A percentile compares a stretch with the other conserved stretches of the same genome.
Evolutionary conservation across 92 coral and sea anemone species (phyloP).

Genomic region (Zoanthus sansibaricus): DNA sequence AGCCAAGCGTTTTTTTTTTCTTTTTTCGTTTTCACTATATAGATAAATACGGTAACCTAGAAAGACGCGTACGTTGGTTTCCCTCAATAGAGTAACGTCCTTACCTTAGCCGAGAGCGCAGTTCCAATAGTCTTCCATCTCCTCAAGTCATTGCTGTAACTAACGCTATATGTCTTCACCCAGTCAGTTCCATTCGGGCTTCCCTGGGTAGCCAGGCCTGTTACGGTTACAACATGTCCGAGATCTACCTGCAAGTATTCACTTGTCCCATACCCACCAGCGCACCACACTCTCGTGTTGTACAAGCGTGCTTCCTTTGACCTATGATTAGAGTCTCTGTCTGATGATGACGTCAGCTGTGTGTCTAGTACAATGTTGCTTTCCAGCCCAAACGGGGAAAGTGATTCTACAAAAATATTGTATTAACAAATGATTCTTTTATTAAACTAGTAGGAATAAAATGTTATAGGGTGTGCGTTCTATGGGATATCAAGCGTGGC

Average conservation of each 20-base stretch:
- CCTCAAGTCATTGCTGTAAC: neutral
- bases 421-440: too few relatives aligned
- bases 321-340: neutral
- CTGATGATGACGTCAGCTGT: neutral
- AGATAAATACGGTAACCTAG: too few relatives aligned
- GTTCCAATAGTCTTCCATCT: neutral
- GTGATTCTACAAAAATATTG: neutral
- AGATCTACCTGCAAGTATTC: slow-evolving; percentile 21
- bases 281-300: slow-evolving; percentile 20
- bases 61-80: too few relatives aligned
- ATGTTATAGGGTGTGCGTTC: too few relatives aligned
- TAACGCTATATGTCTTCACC: neutral
- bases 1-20: too few relatives aligned
- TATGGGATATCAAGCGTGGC: too few relatives aligned
- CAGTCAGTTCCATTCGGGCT: neutral
- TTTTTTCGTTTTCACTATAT: too few relatives aligned
- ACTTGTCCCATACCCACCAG: slow-evolving; percentile 1
- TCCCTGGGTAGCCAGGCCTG: slow-evolving; percentile 25
- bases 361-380: neutral
- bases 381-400: slow-evolving; percentile 9
- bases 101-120: too few relatives aligned
- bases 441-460: too few relatives aligned
- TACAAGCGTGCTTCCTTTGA: slow-evolving; percentile 18
- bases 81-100: too few relatives aligned
- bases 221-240: neutral